phyloP scores from a whole-genome alignment of 2,797 vertebrate species.

The Xenops minutus region DNA sequence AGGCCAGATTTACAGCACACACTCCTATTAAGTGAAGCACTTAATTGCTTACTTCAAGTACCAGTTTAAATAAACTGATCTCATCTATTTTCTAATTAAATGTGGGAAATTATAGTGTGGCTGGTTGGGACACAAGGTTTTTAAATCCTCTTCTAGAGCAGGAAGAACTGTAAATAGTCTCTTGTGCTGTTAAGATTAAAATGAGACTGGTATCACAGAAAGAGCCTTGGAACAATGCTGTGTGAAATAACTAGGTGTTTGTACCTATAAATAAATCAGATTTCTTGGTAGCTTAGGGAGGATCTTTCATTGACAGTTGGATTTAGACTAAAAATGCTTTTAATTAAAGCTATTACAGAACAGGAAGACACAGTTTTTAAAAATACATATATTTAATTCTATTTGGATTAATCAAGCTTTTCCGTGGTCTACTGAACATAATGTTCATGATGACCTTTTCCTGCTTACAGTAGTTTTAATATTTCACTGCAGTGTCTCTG shows the following conservation, averaged over 20 bases:
- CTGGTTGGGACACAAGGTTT: neutral
- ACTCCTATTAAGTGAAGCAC: conserved; percentile 38
- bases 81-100: conserved; percentile 62
- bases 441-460: neutral
- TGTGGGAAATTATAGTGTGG: conserved; percentile 3
- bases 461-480: neutral
- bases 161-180: neutral
- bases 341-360: neutral
- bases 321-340: neutral
- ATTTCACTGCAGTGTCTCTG: neutral
- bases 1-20: conserved; percentile 15
- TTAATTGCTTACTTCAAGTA: conserved; percentile 49
- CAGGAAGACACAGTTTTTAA: neutral
- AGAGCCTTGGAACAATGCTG: neutral
- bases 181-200: neutral
- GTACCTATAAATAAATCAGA: neutral
- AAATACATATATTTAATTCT: neutral
- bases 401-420: neutral
- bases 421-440: neutral
- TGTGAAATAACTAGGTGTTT: neutral
- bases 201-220: neutral
- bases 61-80: conserved; percentile 36
- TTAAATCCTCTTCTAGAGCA: neutral
- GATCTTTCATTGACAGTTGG: neutral
- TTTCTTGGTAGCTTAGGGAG: neutral